These are phyloP conservation scores for Brachionus rotundiformis DNA, from an alignment of 1,140 invertebrate species.

Conservation along the genomic window DNA sequence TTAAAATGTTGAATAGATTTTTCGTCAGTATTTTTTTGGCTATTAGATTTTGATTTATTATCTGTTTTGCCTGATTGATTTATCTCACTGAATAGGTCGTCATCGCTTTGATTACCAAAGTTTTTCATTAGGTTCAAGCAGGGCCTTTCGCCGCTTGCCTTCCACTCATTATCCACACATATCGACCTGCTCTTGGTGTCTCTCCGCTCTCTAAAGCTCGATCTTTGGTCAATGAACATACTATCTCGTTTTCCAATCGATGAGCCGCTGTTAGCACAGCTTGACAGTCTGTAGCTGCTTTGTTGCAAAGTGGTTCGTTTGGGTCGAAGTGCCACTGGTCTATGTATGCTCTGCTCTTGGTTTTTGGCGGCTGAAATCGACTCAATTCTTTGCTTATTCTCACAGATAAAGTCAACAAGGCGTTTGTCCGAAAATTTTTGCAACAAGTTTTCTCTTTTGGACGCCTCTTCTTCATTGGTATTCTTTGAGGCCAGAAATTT, in stretches of 20 bases:
- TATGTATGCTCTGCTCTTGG: background rate
- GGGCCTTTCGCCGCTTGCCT: background rate
- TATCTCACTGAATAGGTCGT: background rate
- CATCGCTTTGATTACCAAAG: background rate
- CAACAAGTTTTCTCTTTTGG: background rate
- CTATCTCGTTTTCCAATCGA: background rate
- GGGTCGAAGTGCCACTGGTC: background rate
- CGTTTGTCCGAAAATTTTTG: slow-evolving; percentile 8
- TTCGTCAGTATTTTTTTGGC: background rate
- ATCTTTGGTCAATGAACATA: background rate
- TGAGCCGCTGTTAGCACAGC: background rate
- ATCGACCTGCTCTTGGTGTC: background rate
- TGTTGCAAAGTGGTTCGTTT: background rate
- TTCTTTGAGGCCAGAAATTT: background rate
- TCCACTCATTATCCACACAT: background rate
- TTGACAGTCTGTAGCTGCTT: background rate
- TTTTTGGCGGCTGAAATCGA: background rate
- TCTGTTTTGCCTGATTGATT: background rate
- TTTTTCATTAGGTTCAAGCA: slow-evolving; percentile 24
- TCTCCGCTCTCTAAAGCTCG: background rate
- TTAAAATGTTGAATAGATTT: slow-evolving; percentile 16
- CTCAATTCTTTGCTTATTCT: background rate
- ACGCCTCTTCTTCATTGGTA: background rate
- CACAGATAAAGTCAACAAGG: background rate
- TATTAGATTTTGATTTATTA: background rate